Conservation (phyloP, 2,797 vertebrate genomes). For the Hoplostethus mediterraneus region DNA sequence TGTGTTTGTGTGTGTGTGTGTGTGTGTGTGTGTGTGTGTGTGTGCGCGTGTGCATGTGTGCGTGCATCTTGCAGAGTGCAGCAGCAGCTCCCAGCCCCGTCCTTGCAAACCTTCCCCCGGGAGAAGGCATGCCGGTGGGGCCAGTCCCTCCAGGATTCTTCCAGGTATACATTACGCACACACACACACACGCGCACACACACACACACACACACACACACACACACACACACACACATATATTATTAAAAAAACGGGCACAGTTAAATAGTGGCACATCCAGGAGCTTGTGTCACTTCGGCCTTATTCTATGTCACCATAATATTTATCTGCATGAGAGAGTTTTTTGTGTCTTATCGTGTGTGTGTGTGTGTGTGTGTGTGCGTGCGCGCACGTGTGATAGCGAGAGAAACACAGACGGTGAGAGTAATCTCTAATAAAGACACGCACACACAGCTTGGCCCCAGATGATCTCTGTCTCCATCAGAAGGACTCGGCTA, state of each 20-base stretch:
- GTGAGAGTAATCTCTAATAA: slow-evolving; percentile 24
- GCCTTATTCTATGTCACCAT: background rate
- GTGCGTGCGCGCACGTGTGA: slow-evolving; percentile 13
- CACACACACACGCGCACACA: background rate
- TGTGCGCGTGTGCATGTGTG: slow-evolving; percentile 16
- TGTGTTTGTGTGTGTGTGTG: slow-evolving; percentile 26
- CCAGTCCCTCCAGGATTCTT: slow-evolving; percentile 97
- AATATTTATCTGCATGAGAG: background rate
- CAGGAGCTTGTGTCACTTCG: background rate
- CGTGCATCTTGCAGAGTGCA: slow-evolving; percentile 87
- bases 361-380: slow-evolving; percentile 10
- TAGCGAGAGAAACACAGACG: slow-evolving; percentile 25
- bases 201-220: slow-evolving; percentile 13
- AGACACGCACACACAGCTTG: slow-evolving; percentile 23
- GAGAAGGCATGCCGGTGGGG: slow-evolving; percentile 98
- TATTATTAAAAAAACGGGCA: slow-evolving; percentile 6
- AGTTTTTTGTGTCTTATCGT: background rate
- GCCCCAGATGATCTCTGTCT: slow-evolving; percentile 41
- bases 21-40: slow-evolving; percentile 18
- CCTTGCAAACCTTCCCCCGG: slow-evolving; percentile 95
- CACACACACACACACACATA: background rate
- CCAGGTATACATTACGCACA: slow-evolving; percentile 87
- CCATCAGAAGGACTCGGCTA: slow-evolving; percentile 55
- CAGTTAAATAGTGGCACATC: background rate
- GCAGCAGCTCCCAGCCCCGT: slow-evolving; percentile 96